Evolutionary conservation across 2,113 vertebrate genomes (phyloP).

Genomic region (Channa maculata): DNA sequence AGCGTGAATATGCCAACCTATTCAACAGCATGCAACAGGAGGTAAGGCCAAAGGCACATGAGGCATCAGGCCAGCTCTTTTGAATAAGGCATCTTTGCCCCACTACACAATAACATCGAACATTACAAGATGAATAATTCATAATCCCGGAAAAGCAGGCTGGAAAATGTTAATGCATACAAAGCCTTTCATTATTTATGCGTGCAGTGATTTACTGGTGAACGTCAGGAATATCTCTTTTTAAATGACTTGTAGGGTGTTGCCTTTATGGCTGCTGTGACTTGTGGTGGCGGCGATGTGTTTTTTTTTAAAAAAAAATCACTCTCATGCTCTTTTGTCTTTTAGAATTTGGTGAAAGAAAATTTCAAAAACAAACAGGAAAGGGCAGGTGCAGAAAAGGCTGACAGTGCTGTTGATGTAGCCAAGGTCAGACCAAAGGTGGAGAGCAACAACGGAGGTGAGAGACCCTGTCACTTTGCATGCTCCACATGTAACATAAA

Average conservation of each 20-base stretch:
- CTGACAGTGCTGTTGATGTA: conserved; percentile 22
- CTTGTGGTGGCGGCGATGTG: conserved; percentile 19
- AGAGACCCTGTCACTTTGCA: conserved; percentile 34
- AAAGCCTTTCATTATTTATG: conserved; percentile 74
- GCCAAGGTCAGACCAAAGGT: conserved; percentile 43
- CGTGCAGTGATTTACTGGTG: conserved; percentile 67
- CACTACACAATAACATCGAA: conserved; percentile 56
- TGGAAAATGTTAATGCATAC: conserved; percentile 76
- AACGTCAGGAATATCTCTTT: conserved; percentile 63
- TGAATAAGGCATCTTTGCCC: conserved; percentile 58
- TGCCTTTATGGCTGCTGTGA: conserved; percentile 44
- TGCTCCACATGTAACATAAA: neutral
- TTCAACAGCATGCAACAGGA: conserved; percentile 84
- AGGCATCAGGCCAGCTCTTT: conserved; percentile 43
- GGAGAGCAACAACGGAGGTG: conserved; percentile 73
- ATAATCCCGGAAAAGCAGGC: conserved; percentile 50
- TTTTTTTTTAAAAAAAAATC: conserved; percentile 27
- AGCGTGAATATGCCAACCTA: conserved; percentile 81
- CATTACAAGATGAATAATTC: conserved; percentile 77
- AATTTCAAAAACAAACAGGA: conserved; percentile 79
- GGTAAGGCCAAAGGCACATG: conserved; percentile 69
- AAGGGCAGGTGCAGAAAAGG: conserved; percentile 36
- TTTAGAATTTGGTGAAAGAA: conserved; percentile 78
- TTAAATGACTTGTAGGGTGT: conserved; percentile 56
- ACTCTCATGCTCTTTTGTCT: neutral